Percentiles rank a stretch among this genome's conserved stretches.
Conservation (phyloP, 2,113 vertebrate genomes). For the Thalassarche chlororhynchos region DNA sequence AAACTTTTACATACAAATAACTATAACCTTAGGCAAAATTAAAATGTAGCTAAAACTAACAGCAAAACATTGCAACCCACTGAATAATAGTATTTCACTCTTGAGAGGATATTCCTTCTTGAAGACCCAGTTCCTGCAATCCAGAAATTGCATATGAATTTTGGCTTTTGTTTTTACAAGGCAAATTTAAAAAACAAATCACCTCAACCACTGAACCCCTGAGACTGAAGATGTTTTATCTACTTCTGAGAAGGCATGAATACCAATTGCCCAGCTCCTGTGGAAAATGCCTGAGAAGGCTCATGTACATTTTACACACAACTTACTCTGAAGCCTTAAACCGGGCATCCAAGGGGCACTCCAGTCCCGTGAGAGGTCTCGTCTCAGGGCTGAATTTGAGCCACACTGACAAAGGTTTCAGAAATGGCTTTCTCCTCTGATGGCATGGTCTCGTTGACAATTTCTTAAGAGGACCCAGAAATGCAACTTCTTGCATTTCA, state of each 20-base stretch:
- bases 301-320: neutral
- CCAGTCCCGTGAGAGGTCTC: neutral
- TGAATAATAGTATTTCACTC: neutral
- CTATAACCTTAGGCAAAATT: neutral
- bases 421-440: neutral
- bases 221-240: neutral
- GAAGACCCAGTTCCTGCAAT: neutral
- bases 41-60: neutral
- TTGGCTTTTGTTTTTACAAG: neutral
- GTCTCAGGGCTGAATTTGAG: neutral
- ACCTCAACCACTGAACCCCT: neutral
- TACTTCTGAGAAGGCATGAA: rapidly evolving
- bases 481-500: neutral
- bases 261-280: rapidly evolving
- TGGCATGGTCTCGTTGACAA: neutral
- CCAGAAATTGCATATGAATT: neutral
- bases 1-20: neutral
- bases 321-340: neutral
- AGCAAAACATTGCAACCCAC: neutral
- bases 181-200: neutral
- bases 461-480: neutral
- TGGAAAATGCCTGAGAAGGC: neutral
- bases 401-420: neutral
- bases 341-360: neutral
- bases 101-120: neutral